Evolutionary conservation across 53 echinoderm and acorn worm genomes (phyloP).

Genomic region (Luidia sarsii): DNA sequence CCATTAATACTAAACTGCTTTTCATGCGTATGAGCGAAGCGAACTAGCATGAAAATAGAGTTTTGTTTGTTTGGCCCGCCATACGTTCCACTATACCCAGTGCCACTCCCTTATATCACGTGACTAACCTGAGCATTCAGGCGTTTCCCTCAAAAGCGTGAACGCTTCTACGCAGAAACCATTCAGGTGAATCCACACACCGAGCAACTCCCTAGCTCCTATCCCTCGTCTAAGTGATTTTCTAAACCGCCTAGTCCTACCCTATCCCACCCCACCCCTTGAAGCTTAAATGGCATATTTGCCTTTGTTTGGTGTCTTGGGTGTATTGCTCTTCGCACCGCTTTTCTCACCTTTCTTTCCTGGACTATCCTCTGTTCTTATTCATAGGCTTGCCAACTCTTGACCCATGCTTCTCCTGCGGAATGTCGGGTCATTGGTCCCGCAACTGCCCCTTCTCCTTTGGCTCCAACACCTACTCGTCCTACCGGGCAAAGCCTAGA

Average conservation of each 20-base stretch:
- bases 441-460: constrained; percentile 9
- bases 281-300: too few species aligned
- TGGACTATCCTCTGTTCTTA: too few species aligned
- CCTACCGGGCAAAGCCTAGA: background rate
- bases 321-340: background rate
- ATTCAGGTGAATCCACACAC: too few species aligned
- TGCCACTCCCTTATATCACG: background rate
- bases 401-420: constrained; percentile 25
- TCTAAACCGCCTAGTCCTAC: background rate
- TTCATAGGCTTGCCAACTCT: constrained; percentile 1
- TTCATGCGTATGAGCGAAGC: background rate
- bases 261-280: background rate
- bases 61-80: background rate
- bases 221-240: background rate
- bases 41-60: background rate
- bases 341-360: background rate
- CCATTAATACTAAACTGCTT: constrained; percentile 10
- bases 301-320: too few species aligned
- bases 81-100: background rate
- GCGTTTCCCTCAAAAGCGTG: background rate
- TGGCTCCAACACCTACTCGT: constrained; percentile 1
- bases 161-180: too few species aligned
- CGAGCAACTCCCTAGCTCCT: background rate
- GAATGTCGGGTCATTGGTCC: constrained; percentile 13
- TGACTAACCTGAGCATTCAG: background rate